These are phyloP conservation scores for Spodoptera frugiperda DNA, from an alignment of 1,140 invertebrate species.

Conservation along the genomic window DNA sequence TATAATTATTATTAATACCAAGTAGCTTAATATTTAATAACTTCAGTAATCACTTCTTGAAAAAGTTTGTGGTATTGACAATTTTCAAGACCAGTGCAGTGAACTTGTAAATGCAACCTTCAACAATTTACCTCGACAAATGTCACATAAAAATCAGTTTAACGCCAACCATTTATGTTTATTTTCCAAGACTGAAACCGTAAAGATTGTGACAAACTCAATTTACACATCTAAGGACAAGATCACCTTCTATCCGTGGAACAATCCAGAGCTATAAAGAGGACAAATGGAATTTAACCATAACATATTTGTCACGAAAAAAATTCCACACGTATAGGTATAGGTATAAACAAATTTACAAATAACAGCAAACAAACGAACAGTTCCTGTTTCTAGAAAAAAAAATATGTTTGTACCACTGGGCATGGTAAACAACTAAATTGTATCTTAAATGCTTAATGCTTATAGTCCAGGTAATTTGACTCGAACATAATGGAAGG, in stretches of 20 bases:
- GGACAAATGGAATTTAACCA: conserved; percentile 4
- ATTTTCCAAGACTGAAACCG: neutral
- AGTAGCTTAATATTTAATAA: too few relatives aligned
- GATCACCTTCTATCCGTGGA: conserved; percentile 1
- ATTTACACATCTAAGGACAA: conserved; percentile 19
- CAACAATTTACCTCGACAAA: neutral
- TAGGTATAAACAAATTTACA: too few relatives aligned
- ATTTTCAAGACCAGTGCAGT: neutral
- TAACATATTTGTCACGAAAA: neutral
- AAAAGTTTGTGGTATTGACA: neutral
- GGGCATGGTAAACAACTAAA: neutral
- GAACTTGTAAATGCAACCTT: conserved; percentile 2
- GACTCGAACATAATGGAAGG: neutral
- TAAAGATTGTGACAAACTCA: conserved; percentile 25
- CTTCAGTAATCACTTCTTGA: neutral
- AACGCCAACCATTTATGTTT: conserved; percentile 10
- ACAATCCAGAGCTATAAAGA: conserved; percentile 5
- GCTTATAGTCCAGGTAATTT: neutral
- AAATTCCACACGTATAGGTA: conserved; percentile 15
- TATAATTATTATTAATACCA: too few relatives aligned
- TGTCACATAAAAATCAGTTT: conserved; percentile 6
- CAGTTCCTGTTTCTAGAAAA: conserved; percentile 22
- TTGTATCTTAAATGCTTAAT: neutral
- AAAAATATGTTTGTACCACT: neutral
- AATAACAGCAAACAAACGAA: neutral